Base-by-base conservation (phyloP, 2,113 vertebrate species). In the Bubo bubo region DNA sequence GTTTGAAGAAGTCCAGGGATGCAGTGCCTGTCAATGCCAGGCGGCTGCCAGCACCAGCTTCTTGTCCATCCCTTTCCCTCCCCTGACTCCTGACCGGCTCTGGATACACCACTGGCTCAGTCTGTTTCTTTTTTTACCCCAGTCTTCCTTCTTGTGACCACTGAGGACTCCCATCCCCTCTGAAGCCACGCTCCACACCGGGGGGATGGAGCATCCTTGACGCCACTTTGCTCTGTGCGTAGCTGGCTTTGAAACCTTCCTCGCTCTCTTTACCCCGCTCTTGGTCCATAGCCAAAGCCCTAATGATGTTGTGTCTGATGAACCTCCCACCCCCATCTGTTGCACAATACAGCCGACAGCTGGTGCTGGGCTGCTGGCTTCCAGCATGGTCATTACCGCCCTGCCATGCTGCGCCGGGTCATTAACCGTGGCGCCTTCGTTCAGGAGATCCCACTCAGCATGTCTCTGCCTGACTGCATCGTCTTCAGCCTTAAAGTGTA, bases 261-360 rank as follows among this genome's bases (percentile, higher is more conserved):
- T 58, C 0, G 0, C 53, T 95, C 45, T 24, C 50, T 70, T 92
- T 66, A 70, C 52, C 79, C 47, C 0, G 8, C 82, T 91, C 68
- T 55, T 93, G 93, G 90, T 88, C 75, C 27, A 1, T 68, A 86
- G 85, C 95, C 96, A 95, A 83, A 91, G 91, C 93, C 90, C 75
- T 95, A 92, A 96, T 4, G 52, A 90, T 95, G 93, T 95, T 95
- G 89, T 84, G 94, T 95, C 95, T 97, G 94, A 91, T 6, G 72
- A 94, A 95, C 91, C 89, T 97, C 96, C 95, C 94, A 97, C 72
- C 88, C 60, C 96, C 94, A 94, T 96, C 94, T 96, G 89, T 45
- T 91, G 80, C 68, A 94, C 89, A 91, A 66, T 70, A 14, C 89
- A 96, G 53, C 68, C 4, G 60, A 93, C 97, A 96, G 95, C 94